Conservation (phyloP, 2,113 vertebrate species). For the Lota lota region DNA sequence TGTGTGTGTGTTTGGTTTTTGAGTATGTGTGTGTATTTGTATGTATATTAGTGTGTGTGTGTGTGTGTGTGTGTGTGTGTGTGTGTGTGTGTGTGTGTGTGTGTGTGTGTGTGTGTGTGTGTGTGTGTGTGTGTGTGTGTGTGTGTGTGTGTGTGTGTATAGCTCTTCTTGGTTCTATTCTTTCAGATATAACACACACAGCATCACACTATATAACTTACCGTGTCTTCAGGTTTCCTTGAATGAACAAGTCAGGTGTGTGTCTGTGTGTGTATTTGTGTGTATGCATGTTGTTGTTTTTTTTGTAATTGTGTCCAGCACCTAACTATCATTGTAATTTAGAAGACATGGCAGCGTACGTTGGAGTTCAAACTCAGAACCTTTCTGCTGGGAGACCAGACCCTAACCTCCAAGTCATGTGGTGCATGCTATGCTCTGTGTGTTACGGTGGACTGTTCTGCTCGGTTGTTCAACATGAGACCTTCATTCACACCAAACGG, state of each 20-base stretch:
- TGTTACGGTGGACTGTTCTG: no score
- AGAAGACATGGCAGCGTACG: no score
- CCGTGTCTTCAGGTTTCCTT: slow-evolving; percentile 5
- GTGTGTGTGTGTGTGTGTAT: slow-evolving; percentile 25
- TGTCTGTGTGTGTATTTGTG: slow-evolving; percentile 19
- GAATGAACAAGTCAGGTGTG: slow-evolving; percentile 3
- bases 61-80: slow-evolving; percentile 1
- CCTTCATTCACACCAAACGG: no score
- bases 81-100: slow-evolving; percentile 20
- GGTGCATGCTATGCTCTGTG: no score
- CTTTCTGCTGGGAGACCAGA: no score
- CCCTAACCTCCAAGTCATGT: no score
- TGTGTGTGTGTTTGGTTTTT: neutral
- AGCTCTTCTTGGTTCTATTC: slow-evolving; percentile 57
- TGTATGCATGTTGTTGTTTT: neutral
- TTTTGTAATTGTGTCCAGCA: neutral
- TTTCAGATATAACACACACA: slow-evolving; percentile 57
- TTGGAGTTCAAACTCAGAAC: no score
- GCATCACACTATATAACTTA: slow-evolving; percentile 46
- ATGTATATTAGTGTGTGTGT: neutral
- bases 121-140: slow-evolving; percentile 3
- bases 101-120: slow-evolving; percentile 13
- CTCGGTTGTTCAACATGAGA: no score
- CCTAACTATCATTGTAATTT: neutral
- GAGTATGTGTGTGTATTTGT: neutral